Evolutionary conservation across 1,140 invertebrate species (phyloP), one percentile per base, ranked within the genome.

Genomic region (Orius insidiosus): DNA sequence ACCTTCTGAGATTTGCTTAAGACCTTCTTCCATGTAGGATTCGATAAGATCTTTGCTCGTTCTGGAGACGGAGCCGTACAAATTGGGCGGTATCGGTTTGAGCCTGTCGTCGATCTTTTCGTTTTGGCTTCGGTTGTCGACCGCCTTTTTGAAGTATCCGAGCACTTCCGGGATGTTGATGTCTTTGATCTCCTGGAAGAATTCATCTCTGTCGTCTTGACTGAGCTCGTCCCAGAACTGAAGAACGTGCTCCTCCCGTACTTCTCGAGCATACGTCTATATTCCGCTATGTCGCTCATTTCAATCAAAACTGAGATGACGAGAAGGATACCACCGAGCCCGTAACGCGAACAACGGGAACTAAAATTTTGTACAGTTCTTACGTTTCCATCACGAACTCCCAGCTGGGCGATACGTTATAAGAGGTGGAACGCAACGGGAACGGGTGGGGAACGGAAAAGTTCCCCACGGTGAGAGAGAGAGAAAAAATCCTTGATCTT

Each of bases 191-290:
- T 85, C 80, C 9, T 64, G 55, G 2, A 64, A 54, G 32, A 85
- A 61, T 16, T 64, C 55, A 31, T 70, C 55, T 49, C 70, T 71
- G 55, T 92, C 71, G 38, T 74, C 65, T 5, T 76, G 66, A 13
- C 63, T 66, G 2, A 95, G 58, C 49, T 77, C 68, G 48, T 79
- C 67, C 81, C 81, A 93, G 63, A 85, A 95, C 55, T 76, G 69
- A 5, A 95, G 59, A 47, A 96, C 65, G 62, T 96, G 90, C 45
- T 80, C 75, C 66, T 97, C 13, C 65, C 66, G 51, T 66, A 59
- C 9, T 55, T 49, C 14, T 51, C 49, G 45, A 74, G 58, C 13
- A 59, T 46, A 19, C 53, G 50, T 43, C 56, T 54, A 10, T 69
- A 46, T 36, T 54, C 47, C 37, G 59, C 56, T 9, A 68, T 48